Base-by-base conservation (phyloP, 1,140 invertebrate species). In the Listronotus oregonensis region DNA sequence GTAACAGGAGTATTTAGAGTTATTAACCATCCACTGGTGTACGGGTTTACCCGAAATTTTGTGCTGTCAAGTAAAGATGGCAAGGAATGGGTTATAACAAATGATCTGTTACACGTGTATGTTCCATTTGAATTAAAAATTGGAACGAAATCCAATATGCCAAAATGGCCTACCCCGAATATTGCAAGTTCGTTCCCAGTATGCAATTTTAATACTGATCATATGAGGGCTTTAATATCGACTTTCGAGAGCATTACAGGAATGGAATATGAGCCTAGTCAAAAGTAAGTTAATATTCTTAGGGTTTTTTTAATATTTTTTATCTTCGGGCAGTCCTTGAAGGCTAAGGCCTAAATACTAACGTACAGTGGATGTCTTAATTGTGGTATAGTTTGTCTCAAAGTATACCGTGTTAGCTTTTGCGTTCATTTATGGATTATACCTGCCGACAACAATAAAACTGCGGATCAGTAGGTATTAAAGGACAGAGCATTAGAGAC, bases 221-320 rank as follows among this genome's bases (percentile, higher is more conserved):
- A 46, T 46, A 14, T 14, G 15, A 3, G 14, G 8, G 15, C 11
- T 9, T 15, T 46, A n/a, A 17, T 17, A 2, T 17, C 5, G 43
- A 46, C 43, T 9, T 46, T 46, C 7, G 43, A 12, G 15, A 46
- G 14, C 3, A 46, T 46, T 46, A 46, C 43, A 14, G 43, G 43
- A n/a, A 7, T 46, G 43, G 15, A 4, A 7, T 46, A 7, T 5
- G 14, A 46, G 8, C 5, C 5, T 17, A 46, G 43, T 15, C 5
- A 14, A 46, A 46, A 46, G 43, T 46, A 46, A 46, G 43, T 46
- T 15, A 17, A n/a, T n/a, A n/a, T n/a, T n/a, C n/a, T n/a, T n/a
- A n/a, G n/a, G n/a, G n/a, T n/a, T n/a, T n/a, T n/a, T n/a, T n/a
- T n/a, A n/a, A n/a, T n/a, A n/a, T n/a, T n/a, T n/a, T n/a, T n/a